phyloP scores from a whole-genome alignment of 2,113 vertebrate genomes.

The Cynopterus brachyotis region DNA sequence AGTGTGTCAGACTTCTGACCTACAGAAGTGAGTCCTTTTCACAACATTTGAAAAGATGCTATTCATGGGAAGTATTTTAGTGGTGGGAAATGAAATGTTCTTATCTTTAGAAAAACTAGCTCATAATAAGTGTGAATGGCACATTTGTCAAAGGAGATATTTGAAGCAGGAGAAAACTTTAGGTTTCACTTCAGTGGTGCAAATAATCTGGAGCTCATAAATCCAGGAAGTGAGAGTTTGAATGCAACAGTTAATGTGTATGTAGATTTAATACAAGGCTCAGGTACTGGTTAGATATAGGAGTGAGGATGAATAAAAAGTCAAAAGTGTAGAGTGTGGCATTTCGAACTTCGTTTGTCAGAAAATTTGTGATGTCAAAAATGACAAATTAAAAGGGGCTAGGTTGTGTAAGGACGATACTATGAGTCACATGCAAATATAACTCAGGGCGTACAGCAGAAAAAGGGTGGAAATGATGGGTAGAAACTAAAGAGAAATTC shows the following conservation, averaged over 20 bases:
- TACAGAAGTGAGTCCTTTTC: background rate
- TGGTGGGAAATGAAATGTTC: background rate
- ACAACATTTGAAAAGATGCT: background rate
- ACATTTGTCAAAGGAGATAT: background rate
- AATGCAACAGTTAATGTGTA: background rate
- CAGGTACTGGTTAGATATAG: background rate
- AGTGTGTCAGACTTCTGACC: background rate
- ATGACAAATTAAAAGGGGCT: background rate
- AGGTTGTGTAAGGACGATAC: background rate
- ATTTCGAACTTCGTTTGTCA: background rate
- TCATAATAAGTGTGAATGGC: background rate
- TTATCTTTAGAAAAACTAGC: background rate
- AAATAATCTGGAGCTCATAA: background rate
- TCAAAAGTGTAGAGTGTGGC: background rate
- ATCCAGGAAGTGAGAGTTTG: background rate
- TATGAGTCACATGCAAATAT: background rate
- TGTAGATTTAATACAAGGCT: background rate
- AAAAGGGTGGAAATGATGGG: background rate
- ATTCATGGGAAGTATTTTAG: background rate
- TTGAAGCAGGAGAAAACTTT: background rate
- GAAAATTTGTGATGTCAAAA: background rate
- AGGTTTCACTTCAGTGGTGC: background rate
- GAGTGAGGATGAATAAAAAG: background rate
- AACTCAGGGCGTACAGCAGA: background rate
- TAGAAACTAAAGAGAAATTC: background rate